Base-by-base conservation (phyloP, 2,113 vertebrate species). In the Diadophis punctatus region DNA sequence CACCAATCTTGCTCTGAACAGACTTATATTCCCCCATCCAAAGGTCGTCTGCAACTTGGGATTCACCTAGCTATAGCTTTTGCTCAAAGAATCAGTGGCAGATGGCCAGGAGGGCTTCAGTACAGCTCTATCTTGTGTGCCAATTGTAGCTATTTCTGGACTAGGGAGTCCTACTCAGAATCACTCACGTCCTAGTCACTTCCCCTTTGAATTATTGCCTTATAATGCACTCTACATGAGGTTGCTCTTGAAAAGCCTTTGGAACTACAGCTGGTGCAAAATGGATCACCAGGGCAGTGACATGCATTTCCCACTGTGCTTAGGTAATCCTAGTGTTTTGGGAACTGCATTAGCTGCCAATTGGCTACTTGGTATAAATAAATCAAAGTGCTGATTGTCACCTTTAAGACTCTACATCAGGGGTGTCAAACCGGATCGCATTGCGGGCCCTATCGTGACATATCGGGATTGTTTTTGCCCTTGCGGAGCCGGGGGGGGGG, bases 381-480 rank as follows among this genome's bases (percentile, higher is more conserved):
- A 43, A 43, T 43, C 34, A 39, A 22, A 18, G 34, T 80, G 34
- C 34, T 8, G 7, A 18, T 39, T 39, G 18, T 80, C 18, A 39
- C 34, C 14, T 22, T 80, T 39, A 63, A 63, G 60, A 16, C 52
- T 18, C 16, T 18, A 60, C 23, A 60, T 22, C 22, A 56, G 55
- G 22, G 22, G 55, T 25, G 56, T 10, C 23, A 60, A 60, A 60
- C 56, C 25, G 3, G 3, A 60, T 27, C 25, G 2, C 56, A 60
- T 58, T 1, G 2, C 3, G 8, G 56, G 3, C 8, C 7, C 7
- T 56, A 25, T 25, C 7, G 0, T 56, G 56, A 27, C 1, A 1
- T 60, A 3, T 60, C 0, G 8, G 23, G 56, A 60, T 60, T 60
- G 23, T 60, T 60, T 60, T 60, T 55, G 53, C 14, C 18, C 18